A percentile compares a stretch with the other conserved stretches of the same genome.
Conservation (phyloP, 2,888 invertebrate genomes). For the Clusia tigrina region DNA sequence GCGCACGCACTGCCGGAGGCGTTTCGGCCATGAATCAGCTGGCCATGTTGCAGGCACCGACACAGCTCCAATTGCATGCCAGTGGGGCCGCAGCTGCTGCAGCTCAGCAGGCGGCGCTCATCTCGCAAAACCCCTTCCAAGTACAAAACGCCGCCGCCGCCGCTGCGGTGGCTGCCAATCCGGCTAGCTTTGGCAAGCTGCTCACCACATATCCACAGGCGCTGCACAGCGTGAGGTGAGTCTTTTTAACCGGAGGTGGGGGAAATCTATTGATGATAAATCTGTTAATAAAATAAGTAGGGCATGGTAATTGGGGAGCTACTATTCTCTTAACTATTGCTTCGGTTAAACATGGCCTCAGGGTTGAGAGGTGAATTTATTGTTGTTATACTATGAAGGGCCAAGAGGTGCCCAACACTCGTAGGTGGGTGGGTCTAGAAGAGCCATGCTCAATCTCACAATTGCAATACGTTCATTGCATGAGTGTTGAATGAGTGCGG, state of each 20-base stretch:
- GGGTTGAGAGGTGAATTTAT: too few species aligned
- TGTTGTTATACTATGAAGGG: too few species aligned
- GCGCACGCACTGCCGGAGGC: conserved; percentile 61
- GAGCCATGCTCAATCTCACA: too few species aligned
- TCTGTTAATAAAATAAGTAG: conserved; percentile 5
- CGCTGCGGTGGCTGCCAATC: conserved; percentile 66
- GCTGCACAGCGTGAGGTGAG: conserved; percentile 64
- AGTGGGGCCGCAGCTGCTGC: conserved; percentile 58
- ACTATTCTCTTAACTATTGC: too few species aligned
- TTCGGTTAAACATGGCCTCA: too few species aligned
- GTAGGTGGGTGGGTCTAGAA: too few species aligned
- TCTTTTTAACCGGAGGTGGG: too few species aligned
- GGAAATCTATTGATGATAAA: not conserved
- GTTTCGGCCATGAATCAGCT: conserved; percentile 68
- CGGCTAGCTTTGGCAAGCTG: conserved; percentile 73
- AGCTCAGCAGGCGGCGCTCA: conserved; percentile 64
- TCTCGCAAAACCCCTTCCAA: conserved; percentile 65
- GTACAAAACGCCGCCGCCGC: conserved; percentile 70
- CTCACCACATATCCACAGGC: conserved; percentile 70
- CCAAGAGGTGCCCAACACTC: too few species aligned
- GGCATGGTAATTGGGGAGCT: not conserved
- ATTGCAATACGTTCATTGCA: too few species aligned
- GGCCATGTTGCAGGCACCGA: conserved; percentile 68
- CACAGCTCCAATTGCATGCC: conserved; percentile 55
- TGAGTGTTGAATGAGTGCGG: too few species aligned